Base-by-base conservation (phyloP, 2,113 vertebrate species). In the Columba livia region DNA sequence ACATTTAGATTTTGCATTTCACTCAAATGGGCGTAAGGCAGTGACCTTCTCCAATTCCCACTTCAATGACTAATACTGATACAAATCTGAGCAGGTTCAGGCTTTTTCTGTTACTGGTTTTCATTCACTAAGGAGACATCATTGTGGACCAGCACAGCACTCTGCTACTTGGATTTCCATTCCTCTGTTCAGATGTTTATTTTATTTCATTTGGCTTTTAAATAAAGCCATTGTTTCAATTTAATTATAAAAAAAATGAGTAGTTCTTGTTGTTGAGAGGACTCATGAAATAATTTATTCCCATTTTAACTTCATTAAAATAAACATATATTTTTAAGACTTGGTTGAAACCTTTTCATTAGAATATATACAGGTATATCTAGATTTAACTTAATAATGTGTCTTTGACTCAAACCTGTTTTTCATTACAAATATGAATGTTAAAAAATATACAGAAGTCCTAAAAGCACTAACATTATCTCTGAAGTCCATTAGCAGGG, bases 101-200 rank as follows among this genome's bases (percentile, higher is more conserved):
- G 19, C 11, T 58, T 91, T 66, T 86, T 79, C 53, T 67, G 44
- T 84, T 93, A 34, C 50, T 77, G n/a, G 13, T 62, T 56, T 81
- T n/a, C 29, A 38, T 58, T 57, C 32, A 31, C 44, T 86, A 81
- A 81, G 32, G 38, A 81, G 58, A 86, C 7, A 56, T 38, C 6
- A 4, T 24, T 85, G 42, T 66, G 47, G 24, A 69, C 14, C 29
- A 26, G 28, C n/a, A 62, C 6, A 73, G 23, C 26, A 38, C 57
- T 69, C 57, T 61, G 34, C 66, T 71, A 4, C 61, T 88, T 84
- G 48, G 53, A 57, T 93, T 93, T 88, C 29, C 28, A 24, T 64
- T 92, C 50, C 12, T 93, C 44, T 84, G 29, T 72, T 92, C 26
- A 75, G 34, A 53, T 58, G 15, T 69, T 92, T 60, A n/a, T 75